These are phyloP conservation scores for Motacilla alba DNA, from an alignment of 2,113 vertebrate species.

Conservation along the genomic window DNA sequence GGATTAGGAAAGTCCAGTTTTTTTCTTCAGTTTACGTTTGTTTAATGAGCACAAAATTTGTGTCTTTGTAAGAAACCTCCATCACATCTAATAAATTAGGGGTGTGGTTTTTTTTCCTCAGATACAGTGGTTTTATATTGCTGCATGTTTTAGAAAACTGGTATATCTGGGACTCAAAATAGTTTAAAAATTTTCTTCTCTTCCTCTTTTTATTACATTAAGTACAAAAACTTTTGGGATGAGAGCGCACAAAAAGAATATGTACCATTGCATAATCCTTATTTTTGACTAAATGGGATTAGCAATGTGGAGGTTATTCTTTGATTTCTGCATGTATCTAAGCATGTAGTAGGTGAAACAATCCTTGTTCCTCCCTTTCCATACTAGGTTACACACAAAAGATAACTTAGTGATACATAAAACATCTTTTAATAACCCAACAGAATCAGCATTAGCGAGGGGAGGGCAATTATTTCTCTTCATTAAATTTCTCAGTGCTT, in stretches of 20 bases:
- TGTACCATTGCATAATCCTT: background rate
- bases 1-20: background rate
- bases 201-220: background rate
- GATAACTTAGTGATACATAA: background rate
- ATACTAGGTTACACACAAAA: background rate
- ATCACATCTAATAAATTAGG: background rate
- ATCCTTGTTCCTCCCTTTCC: background rate
- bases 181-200: background rate
- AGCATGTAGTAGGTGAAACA: background rate
- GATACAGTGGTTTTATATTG: background rate
- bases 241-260: background rate
- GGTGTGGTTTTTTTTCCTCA: fast-evolving
- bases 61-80: background rate
- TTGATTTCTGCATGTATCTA: background rate
- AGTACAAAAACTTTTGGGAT: background rate
- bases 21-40: background rate
- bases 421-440: background rate
- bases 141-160: background rate
- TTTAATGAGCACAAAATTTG: background rate
- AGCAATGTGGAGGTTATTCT: background rate
- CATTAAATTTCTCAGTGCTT: background rate
- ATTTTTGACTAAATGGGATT: background rate
- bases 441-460: background rate
- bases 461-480: background rate
- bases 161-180: background rate